phyloP scores from a whole-genome alignment of 2,113 vertebrate species.

The Lepisosteus oculatus region DNA sequence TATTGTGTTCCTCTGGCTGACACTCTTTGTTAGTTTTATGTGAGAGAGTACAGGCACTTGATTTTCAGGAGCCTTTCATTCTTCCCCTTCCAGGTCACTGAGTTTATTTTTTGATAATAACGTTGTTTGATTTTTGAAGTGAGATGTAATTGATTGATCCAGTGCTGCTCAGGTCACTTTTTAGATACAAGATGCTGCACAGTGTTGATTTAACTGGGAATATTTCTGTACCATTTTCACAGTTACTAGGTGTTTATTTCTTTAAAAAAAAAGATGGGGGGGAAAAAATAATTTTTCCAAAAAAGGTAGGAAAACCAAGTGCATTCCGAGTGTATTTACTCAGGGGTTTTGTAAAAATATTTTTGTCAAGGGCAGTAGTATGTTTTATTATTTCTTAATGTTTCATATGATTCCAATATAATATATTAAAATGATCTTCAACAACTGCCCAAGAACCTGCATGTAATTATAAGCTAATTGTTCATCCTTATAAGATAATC shows the following conservation, averaged over 20 bases:
- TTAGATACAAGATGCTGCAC: background rate
- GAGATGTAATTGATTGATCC: constrained; percentile 73
- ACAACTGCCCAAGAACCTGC: constrained; percentile 32
- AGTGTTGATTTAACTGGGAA: background rate
- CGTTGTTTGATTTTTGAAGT: constrained; percentile 78
- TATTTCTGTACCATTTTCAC: background rate
- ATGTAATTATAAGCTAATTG: constrained; percentile 57
- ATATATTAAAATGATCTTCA: constrained; percentile 40
- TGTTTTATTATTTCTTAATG: too few relatives aligned
- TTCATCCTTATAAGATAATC: constrained; percentile 41
- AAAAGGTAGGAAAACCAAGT: too few relatives aligned
- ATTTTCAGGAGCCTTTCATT: constrained; percentile 66
- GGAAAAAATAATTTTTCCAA: too few relatives aligned
- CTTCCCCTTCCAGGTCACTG: constrained; percentile 79
- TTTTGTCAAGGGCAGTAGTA: too few relatives aligned
- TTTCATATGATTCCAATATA: too few relatives aligned
- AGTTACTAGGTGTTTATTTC: too few relatives aligned
- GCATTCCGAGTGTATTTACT: too few relatives aligned
- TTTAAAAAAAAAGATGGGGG: too few relatives aligned
- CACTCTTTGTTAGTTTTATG: constrained; percentile 70
- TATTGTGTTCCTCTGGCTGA: constrained; percentile 57
- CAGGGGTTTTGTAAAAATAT: too few relatives aligned
- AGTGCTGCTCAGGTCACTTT: constrained; percentile 22
- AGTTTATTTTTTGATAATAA: constrained; percentile 70
- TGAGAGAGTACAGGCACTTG: constrained; percentile 59